phyloP scores from a whole-genome alignment of 2,113 vertebrate genomes.

The Lagopus muta region DNA sequence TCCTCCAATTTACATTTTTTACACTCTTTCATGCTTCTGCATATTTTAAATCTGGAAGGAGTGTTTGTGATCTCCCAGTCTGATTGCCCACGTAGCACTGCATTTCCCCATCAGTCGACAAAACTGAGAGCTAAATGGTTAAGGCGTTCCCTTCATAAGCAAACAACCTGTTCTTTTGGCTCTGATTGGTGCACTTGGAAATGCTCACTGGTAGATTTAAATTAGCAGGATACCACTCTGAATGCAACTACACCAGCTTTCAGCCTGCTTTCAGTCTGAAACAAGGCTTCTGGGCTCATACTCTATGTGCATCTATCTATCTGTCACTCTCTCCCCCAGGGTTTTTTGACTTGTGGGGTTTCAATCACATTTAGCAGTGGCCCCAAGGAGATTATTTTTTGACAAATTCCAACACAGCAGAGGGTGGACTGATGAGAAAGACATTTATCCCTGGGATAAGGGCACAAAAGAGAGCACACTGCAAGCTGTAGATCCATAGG shows the following conservation, averaged over 20 bases:
- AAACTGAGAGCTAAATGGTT: constrained; percentile 66
- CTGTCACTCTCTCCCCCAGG: constrained; percentile 38
- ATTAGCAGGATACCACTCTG: constrained; percentile 50
- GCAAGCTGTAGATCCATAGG: not conserved
- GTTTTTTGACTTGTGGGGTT: constrained; percentile 24
- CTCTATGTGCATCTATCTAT: constrained; percentile 37
- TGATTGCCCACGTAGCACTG: constrained; percentile 57
- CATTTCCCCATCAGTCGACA: constrained; percentile 35
- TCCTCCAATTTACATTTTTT: constrained; percentile 68
- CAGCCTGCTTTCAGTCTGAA: constrained; percentile 40
- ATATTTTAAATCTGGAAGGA: constrained; percentile 56
- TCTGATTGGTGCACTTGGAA: constrained; percentile 54
- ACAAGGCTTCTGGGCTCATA: constrained; percentile 42
- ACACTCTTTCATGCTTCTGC: constrained; percentile 42
- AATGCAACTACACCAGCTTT: constrained; percentile 43
- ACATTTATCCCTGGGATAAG: not conserved
- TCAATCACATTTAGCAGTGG: constrained; percentile 41
- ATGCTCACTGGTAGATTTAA: constrained; percentile 53
- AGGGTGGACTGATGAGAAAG: constrained; percentile 14
- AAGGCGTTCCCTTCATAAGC: constrained; percentile 38
- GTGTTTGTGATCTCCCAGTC: constrained; percentile 42
- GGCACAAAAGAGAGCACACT: not conserved
- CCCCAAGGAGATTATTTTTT: constrained; percentile 47
- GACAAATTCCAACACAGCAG: constrained; percentile 39
- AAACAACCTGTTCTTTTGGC: constrained; percentile 66